phyloP scores from a whole-genome alignment of 2,113 vertebrate genomes.

The Orycteropus afer region DNA sequence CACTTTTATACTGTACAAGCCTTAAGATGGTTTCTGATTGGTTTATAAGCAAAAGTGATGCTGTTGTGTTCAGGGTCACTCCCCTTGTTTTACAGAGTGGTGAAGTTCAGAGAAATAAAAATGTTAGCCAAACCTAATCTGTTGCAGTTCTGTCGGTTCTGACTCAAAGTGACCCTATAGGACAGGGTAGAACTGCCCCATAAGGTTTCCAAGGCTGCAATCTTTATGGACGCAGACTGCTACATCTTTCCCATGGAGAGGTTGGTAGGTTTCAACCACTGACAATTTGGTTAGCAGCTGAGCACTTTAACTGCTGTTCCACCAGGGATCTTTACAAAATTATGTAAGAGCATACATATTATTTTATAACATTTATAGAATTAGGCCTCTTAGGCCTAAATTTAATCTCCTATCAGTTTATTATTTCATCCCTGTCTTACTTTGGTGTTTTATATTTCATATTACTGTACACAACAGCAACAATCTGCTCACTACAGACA shows the following conservation, averaged over 20 bases:
- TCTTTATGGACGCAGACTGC: not conserved
- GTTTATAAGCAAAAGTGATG: not conserved
- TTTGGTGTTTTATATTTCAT: conserved; percentile 54
- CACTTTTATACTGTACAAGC: not conserved
- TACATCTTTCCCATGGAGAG: not conserved
- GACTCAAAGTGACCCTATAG: not conserved
- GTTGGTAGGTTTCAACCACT: not conserved
- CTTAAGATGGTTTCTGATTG: not conserved
- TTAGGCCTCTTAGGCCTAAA: conserved; percentile 62
- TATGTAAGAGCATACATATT: not conserved
- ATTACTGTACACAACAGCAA: conserved; percentile 31
- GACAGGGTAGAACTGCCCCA: not conserved
- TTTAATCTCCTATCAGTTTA: conserved; percentile 56
- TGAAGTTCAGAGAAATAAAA: conserved; percentile 63
- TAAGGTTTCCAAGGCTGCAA: not conserved
- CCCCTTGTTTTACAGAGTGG: conserved; percentile 36
- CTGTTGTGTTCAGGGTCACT: not conserved
- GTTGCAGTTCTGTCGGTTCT: not conserved
- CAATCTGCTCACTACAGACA: conserved; percentile 59
- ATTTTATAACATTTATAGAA: conserved; percentile 70
- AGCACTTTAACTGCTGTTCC: not conserved
- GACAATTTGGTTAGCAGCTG: not conserved
- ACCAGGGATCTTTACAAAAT: not conserved
- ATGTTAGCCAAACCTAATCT: not conserved
- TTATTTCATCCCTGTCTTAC: conserved; percentile 54